Conservation (phyloP, 2,113 vertebrate genomes). For the Alectura lathami region DNA sequence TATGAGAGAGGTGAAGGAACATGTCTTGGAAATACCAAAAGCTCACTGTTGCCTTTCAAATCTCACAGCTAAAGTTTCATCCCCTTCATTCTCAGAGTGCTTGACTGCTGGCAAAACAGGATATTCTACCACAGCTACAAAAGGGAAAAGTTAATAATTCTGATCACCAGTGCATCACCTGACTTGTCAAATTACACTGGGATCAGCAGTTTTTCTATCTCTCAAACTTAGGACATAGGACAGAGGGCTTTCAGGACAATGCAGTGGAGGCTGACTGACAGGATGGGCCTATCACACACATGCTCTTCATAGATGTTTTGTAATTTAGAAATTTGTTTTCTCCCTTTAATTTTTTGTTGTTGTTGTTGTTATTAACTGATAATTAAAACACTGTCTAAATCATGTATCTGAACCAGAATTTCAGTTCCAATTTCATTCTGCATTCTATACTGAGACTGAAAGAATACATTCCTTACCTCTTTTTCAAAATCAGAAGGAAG, state of each 20-base stretch:
- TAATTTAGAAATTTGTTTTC: not conserved
- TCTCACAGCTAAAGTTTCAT: not conserved
- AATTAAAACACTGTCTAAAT: not conserved
- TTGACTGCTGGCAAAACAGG: conserved; percentile 13
- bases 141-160: conserved; percentile 20
- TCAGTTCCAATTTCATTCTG: not conserved
- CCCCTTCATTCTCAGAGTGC: conserved; percentile 5
- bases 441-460: not conserved
- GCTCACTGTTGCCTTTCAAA: not conserved
- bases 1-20: not conserved
- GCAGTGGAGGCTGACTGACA: not conserved
- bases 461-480: conserved; percentile 79
- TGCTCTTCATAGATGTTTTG: not conserved
- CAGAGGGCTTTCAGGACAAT: not conserved
- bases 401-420: not conserved
- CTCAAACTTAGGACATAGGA: not conserved
- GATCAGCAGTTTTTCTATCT: not conserved
- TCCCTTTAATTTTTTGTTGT: not conserved
- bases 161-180: not conserved
- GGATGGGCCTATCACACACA: not conserved
- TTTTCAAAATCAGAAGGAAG: conserved; percentile 91
- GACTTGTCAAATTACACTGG: not conserved
- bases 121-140: not conserved
- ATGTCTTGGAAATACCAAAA: not conserved
- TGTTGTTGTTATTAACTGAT: not conserved